phyloP scores from a whole-genome alignment of 2,113 vertebrate genomes.

The Labrus mixtus region DNA sequence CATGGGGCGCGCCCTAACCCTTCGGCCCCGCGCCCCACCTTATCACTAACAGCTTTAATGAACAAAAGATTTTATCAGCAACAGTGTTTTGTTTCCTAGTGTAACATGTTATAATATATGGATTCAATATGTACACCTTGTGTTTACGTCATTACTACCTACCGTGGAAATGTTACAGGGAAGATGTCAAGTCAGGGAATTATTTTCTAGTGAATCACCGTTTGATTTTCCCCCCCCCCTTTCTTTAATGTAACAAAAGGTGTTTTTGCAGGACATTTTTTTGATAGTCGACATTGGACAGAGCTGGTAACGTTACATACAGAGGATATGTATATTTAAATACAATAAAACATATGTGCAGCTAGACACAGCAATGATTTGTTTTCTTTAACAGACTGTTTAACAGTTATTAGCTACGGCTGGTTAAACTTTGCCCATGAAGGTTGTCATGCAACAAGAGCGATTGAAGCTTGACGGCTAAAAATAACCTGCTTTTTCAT shows the following conservation, averaged over 20 bases:
- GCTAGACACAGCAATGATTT: background rate
- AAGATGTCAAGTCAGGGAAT: no score
- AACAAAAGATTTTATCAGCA: no score
- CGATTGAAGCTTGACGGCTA: slow-evolving; percentile 2
- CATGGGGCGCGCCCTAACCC: no score
- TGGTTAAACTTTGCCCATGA: background rate
- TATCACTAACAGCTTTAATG: no score
- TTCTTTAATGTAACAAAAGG: background rate
- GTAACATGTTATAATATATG: background rate
- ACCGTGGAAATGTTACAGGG: no score
- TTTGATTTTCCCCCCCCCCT: no score
- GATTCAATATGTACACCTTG: background rate
- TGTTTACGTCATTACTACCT: background rate
- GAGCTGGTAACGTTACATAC: background rate
- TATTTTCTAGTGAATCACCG: no score
- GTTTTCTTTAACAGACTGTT: background rate
- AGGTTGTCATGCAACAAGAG: slow-evolving; percentile 4
- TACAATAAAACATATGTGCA: background rate
- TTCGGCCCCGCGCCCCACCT: no score
- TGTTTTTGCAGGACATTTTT: background rate
- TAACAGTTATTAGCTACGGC: background rate
- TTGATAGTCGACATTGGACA: background rate
- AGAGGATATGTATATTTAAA: background rate
- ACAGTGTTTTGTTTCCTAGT: no score
- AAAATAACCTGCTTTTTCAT: slow-evolving; percentile 3